Percentiles rank a stretch among this genome's conserved stretches.
Evolutionary conservation across 2,113 vertebrate species (phyloP).

Genomic region (Marmota monax): DNA sequence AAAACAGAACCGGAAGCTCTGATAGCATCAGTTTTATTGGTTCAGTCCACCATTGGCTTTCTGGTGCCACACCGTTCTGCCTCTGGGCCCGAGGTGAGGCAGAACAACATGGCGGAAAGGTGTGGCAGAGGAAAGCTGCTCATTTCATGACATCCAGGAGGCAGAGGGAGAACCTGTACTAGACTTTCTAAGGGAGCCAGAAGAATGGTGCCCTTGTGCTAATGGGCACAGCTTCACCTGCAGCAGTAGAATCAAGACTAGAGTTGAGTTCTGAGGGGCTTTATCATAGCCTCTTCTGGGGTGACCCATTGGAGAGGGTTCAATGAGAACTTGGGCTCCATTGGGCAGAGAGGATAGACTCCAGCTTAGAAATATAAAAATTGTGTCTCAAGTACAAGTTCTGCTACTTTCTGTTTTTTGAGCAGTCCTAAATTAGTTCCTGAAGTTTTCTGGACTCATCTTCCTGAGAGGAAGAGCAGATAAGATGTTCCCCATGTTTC

Average conservation of each 20-base stretch:
- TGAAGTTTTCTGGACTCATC: neutral
- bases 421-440: neutral
- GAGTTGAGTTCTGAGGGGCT: rapidly evolving
- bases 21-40: neutral
- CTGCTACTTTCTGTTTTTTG: neutral
- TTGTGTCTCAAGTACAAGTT: neutral
- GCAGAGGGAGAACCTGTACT: neutral
- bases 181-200: neutral
- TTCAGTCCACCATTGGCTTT: too few relatives aligned
- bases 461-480: neutral
- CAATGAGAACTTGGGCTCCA: neutral
- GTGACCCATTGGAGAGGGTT: neutral
- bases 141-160: too few relatives aligned
- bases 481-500: neutral
- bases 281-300: neutral
- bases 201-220: neutral
- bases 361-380: neutral
- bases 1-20: neutral
- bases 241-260: neutral
- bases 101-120: too few relatives aligned
- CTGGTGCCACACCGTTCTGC: too few relatives aligned
- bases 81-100: too few relatives aligned
- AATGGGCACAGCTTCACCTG: neutral
- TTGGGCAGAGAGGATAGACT: neutral
- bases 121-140: too few relatives aligned